Evolutionary conservation across 1,140 invertebrate genomes (phyloP), one percentile per base, ranked within the genome.

Genomic region (Phenacoccus solenopsis): DNA sequence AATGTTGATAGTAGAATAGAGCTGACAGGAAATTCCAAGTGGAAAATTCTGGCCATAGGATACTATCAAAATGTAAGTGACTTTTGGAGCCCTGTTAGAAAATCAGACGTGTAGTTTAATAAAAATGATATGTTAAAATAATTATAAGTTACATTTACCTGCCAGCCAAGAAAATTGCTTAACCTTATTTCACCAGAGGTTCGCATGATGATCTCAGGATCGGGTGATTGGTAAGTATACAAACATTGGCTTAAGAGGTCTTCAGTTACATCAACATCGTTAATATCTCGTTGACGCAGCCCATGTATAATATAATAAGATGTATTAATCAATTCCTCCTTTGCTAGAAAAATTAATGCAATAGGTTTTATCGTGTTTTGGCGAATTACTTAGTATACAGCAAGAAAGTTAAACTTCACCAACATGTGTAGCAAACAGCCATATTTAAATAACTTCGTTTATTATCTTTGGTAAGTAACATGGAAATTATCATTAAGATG

Each of bases 171-270:
- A 71, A n/a, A 70, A 69, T 72, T 97, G 77, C 94, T 98, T 0
- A 99, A 82, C 73, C 97, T 82, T 1, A 90, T 86, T 84, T 99
- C 97, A 24, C 96, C 96, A 0, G 96, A 98, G n/a, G 96, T 99
- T 74, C 97, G 83, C 28, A 99, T 88, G 4, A 99, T 79, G 70
- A 99, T 79, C 80, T 99, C 96, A 25, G 94, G 90, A 73, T 87
- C 82, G 13, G 83, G 80, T n/a, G 89, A 89, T 30, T 87, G 80
- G 70, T 85, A 80, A 0, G 90, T 90, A 76, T 93, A 94, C 56
- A 98, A 79, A 79, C 89, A 90, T 21, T 88, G 81, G 35, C 87
- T 85, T 32, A 99, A 79, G 7, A 98, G 76, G 22, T 87, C 78
- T 77, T 94, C 89, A 73, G 83, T 85, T 10, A 98, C 87, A 76